Conservation (phyloP, 2,797 vertebrate species). For the Pagetopsis macropterus region DNA sequence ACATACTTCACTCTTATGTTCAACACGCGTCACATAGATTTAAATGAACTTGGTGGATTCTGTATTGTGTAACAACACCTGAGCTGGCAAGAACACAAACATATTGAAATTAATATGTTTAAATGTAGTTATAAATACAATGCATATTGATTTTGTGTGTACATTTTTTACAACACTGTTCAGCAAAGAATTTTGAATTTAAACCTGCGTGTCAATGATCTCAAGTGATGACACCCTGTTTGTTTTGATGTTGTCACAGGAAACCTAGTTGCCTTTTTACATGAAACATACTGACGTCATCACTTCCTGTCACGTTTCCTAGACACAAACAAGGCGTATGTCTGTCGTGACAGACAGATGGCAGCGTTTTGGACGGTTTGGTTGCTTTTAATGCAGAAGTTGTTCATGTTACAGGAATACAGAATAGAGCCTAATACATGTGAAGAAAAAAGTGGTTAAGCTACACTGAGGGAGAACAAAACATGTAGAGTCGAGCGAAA, state of each 20-base stretch:
- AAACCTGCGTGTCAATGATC: not conserved
- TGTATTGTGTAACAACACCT: not conserved
- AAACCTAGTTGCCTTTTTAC: conserved; percentile 18
- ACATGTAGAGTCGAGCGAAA: too few relatives aligned
- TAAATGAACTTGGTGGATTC: not conserved
- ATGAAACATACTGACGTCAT: conserved; percentile 58
- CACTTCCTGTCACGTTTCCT: conserved; percentile 66
- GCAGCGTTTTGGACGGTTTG: conserved; percentile 41
- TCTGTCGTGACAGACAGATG: conserved; percentile 25
- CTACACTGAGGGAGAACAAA: not conserved
- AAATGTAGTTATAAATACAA: not conserved
- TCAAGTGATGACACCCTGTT: conserved; percentile 26
- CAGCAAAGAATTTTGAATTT: not conserved
- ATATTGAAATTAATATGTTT: not conserved
- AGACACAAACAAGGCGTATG: conserved; percentile 36
- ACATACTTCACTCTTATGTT: too few relatives aligned
- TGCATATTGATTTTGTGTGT: not conserved
- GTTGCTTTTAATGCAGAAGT: conserved; percentile 11
- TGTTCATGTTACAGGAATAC: not conserved
- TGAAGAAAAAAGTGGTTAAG: not conserved
- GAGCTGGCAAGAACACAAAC: too few relatives aligned
- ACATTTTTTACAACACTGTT: not conserved
- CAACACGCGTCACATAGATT: not conserved
- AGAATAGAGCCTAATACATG: not conserved
- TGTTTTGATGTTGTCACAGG: conserved; percentile 53